Conservation (phyloP, 2,113 vertebrate genomes). For the Elachura formosa region DNA sequence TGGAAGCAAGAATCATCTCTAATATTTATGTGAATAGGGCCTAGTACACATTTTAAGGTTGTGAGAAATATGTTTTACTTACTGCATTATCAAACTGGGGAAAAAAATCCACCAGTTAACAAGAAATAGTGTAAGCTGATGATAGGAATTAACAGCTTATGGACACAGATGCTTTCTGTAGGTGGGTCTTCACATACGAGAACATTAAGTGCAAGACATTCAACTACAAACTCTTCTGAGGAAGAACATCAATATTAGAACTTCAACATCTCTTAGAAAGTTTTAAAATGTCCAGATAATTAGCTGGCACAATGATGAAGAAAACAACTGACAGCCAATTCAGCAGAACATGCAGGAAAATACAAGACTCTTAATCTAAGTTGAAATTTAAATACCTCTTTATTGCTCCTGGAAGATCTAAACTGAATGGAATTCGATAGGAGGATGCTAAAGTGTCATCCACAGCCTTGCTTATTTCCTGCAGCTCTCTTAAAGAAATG, state of each 20-base stretch:
- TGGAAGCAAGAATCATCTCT: neutral
- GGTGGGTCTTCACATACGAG: neutral
- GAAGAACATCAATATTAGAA: neutral
- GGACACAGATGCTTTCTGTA: neutral
- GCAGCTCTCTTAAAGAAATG: constrained; percentile 71
- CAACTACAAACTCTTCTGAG: neutral
- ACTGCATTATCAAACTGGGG: neutral
- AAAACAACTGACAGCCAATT: neutral
- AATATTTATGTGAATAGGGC: neutral
- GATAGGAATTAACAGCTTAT: neutral
- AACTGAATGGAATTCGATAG: constrained; percentile 57
- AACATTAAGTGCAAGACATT: neutral
- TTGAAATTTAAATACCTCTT: constrained; percentile 73
- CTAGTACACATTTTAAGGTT: neutral
- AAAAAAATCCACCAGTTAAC: neutral
- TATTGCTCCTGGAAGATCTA: constrained; percentile 69
- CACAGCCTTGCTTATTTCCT: constrained; percentile 72
- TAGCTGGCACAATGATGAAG: neutral
- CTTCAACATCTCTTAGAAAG: neutral
- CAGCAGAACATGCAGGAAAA: neutral
- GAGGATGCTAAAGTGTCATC: constrained; percentile 74
- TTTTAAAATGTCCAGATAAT: neutral
- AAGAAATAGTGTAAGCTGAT: neutral
- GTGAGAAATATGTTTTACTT: neutral
- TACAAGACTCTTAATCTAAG: neutral